Base-by-base conservation (phyloP, 30 jellyfish, hydroid and myxozoan species). In the Hydra vulgaris region DNA sequence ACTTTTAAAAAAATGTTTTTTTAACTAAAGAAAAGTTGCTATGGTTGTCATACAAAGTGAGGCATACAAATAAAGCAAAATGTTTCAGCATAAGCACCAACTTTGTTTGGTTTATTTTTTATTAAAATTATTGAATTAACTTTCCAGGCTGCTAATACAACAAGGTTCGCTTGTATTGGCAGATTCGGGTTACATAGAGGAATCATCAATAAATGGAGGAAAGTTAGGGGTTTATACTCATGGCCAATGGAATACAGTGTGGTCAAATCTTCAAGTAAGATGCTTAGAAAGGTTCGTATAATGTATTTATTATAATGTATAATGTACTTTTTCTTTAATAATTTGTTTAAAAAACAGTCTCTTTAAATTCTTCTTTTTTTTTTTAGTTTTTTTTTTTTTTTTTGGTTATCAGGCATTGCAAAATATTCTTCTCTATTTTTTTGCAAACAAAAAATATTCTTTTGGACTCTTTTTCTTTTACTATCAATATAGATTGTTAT, bases 151-250 rank as follows among this genome's bases (percentile, higher is more conserved):
- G 52, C 81, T 12, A 24, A 86, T 90, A 5, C 66, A 82, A 18
- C 89, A 85, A 74, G 94, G 95, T 40, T 54, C 73, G 17, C n/a
- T 68, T 27, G 77, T 82, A 71, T 80, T 85, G 25, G 85, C 82
- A 18, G 97, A 90, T 79, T 85, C 97, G 56, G 97, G 97, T 4
- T 85, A 85, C 74, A 81, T 90, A 5, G 80, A 90, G 74, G 94
- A 85, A 23, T 78, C 94, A 17, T 52, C 87, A 18, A 90, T 90
- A 20, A 82, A 89, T 72, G 95, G 95, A 16, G 97, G 97, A 18
- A 54, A 88, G 78, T 89, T 90, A n/a, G 97, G 97, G 56, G 89
- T 90, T 53, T 81, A 76, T 23, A 90, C 97, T 18, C 92, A 85
- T 70, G 95, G 95, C 56, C 97, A 90, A 73, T 79, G 88, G 74